These are phyloP conservation scores for Palythoa caribaeorum DNA, from an alignment of 92 coral and sea anemone species.

Conservation along the genomic window DNA sequence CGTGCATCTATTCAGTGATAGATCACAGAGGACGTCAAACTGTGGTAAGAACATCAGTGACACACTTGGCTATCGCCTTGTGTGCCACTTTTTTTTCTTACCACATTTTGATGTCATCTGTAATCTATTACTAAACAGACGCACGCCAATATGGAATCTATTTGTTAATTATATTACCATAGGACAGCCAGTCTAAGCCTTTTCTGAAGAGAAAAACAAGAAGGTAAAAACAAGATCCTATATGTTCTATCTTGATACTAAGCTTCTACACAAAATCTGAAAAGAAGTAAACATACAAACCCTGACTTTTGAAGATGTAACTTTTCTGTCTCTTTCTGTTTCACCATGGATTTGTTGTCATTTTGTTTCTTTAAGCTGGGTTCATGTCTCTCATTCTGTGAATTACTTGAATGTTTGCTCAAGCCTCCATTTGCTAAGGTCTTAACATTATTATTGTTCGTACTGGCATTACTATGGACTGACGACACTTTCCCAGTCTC, in stretches of 20 bases:
- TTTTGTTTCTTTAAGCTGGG: not conserved
- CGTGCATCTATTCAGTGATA: no score
- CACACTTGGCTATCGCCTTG: no score
- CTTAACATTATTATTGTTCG: conserved; percentile 53
- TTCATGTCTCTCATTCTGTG: conserved; percentile 10
- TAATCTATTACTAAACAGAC: no score
- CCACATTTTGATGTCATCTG: no score
- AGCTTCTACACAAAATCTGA: not conserved
- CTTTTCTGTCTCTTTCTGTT: not conserved
- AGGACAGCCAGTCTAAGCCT: no score
- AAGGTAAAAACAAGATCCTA: no score
- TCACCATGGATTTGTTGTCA: not conserved
- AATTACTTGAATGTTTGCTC: not conserved
- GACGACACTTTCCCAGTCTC: conserved; percentile 11
- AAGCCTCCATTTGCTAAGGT: not conserved
- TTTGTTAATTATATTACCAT: no score
- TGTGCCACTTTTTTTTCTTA: no score
- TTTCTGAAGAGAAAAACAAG: no score
- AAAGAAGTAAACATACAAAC: conserved; percentile 5
- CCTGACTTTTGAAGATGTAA: conserved; percentile 27
- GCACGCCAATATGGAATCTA: no score
- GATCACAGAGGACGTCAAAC: no score
- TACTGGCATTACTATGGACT: conserved; percentile 48
- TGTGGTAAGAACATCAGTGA: no score
- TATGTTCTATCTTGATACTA: not conserved